Percentiles rank a stretch among this genome's conserved stretches.
Evolutionary conservation across 2,888 invertebrate species (phyloP).

Genomic region (Phortica magna): DNA sequence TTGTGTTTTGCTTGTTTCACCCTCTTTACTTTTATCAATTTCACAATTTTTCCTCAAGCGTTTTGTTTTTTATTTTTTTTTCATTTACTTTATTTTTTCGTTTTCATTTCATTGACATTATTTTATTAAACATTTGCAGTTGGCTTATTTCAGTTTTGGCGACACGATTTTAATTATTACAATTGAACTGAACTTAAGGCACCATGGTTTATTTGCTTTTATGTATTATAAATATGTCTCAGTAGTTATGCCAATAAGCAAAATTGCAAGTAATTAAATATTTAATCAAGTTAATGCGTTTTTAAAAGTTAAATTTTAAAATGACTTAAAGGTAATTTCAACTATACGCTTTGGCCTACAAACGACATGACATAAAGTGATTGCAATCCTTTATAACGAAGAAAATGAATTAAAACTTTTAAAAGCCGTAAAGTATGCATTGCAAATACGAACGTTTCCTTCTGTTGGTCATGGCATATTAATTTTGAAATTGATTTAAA

Average conservation of each 20-base stretch:
- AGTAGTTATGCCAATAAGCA: neutral
- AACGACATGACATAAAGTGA: no score
- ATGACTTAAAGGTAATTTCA: neutral
- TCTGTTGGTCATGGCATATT: no score
- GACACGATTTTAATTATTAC: constrained; percentile 22
- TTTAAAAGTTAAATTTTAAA: neutral
- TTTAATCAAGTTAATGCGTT: neutral
- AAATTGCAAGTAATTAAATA: neutral
- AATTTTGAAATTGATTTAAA: no score
- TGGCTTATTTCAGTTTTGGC: neutral
- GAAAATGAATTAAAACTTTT: no score
- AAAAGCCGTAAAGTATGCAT: no score
- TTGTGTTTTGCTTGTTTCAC: neutral
- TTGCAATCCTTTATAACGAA: no score
- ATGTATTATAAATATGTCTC: neutral
- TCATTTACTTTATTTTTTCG: neutral
- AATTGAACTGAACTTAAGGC: constrained; percentile 8
- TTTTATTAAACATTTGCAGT: neutral
- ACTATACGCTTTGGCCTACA: no score
- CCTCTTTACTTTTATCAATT: constrained; percentile 13
- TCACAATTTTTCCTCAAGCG: neutral
- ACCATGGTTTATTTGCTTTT: neutral
- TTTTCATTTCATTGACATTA: neutral
- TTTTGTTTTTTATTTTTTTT: neutral
- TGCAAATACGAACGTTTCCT: no score